phyloP scores from a whole-genome alignment of 2,113 vertebrate species.

The Melanostigma gelatinosum region DNA sequence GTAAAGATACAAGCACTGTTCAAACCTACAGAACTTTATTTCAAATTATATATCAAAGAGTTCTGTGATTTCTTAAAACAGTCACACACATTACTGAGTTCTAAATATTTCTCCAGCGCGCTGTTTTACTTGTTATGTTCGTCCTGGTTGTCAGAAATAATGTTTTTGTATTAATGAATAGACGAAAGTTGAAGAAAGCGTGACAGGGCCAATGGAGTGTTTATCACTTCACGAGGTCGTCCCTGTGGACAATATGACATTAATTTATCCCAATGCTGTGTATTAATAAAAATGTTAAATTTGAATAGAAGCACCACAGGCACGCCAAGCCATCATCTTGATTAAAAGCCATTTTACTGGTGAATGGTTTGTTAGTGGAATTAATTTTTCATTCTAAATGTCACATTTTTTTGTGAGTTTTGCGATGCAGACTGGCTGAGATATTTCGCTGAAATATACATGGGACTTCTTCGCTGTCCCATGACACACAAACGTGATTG shows the following conservation, averaged over 20 bases:
- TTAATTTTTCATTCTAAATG: constrained; percentile 69
- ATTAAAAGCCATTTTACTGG: constrained; percentile 63
- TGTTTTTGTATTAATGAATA: constrained; percentile 34
- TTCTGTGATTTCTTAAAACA: neutral
- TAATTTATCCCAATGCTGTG: constrained; percentile 34
- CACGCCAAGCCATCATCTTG: constrained; percentile 47
- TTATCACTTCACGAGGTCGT: constrained; percentile 40
- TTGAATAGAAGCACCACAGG: constrained; percentile 23
- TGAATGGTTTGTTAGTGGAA: constrained; percentile 44
- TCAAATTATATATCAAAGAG: neutral
- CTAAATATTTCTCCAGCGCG: constrained; percentile 5
- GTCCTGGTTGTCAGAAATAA: constrained; percentile 21
- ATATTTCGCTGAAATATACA: constrained; percentile 71
- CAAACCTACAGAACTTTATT: neutral
- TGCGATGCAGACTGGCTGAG: constrained; percentile 66
- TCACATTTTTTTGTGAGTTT: constrained; percentile 58
- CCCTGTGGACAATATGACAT: constrained; percentile 40
- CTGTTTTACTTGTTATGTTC: constrained; percentile 27
- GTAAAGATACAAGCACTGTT: neutral
- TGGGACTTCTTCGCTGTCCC: constrained; percentile 62
- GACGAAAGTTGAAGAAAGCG: constrained; percentile 23
- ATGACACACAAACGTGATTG: constrained; percentile 66
- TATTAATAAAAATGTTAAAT: constrained; percentile 58
- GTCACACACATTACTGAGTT: neutral
- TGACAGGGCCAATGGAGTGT: constrained; percentile 41